These are phyloP conservation scores for Panthera tigris DNA, from an alignment of 2,113 vertebrate species.

Conservation along the genomic window DNA sequence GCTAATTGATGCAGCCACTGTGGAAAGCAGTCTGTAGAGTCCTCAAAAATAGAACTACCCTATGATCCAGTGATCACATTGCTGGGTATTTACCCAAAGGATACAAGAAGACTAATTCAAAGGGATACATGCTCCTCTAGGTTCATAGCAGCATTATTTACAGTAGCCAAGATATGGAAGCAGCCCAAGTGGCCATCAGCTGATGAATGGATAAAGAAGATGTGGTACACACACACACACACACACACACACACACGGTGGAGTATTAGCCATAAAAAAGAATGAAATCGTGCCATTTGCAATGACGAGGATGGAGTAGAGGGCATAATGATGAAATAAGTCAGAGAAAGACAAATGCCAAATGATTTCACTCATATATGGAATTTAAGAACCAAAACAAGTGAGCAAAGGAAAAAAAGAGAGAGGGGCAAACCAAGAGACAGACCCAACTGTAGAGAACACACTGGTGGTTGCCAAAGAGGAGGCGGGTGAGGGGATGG, in stretches of 20 bases:
- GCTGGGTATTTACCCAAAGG: neutral
- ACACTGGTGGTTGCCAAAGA: neutral
- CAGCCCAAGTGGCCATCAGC: neutral
- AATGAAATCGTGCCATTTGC: neutral
- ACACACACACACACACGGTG: neutral
- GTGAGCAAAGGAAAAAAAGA: neutral
- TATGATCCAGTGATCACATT: neutral
- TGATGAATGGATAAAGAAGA: neutral
- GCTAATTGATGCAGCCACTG: neutral
- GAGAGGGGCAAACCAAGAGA: neutral
- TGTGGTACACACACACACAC: neutral
- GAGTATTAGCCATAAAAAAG: neutral
- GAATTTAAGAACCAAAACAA: neutral
- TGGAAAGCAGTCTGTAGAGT: neutral
- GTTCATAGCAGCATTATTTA: neutral
- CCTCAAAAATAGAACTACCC: neutral
- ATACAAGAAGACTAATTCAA: neutral
- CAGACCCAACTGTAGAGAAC: neutral
- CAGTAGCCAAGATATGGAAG: neutral
- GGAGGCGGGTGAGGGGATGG: neutral
- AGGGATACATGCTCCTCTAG: neutral
- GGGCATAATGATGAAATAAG: neutral
- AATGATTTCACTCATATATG: neutral
- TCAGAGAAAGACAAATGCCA: neutral
- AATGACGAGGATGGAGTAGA: neutral